Conservation (phyloP, 1,140 invertebrate species). For the Sipha flava region DNA sequence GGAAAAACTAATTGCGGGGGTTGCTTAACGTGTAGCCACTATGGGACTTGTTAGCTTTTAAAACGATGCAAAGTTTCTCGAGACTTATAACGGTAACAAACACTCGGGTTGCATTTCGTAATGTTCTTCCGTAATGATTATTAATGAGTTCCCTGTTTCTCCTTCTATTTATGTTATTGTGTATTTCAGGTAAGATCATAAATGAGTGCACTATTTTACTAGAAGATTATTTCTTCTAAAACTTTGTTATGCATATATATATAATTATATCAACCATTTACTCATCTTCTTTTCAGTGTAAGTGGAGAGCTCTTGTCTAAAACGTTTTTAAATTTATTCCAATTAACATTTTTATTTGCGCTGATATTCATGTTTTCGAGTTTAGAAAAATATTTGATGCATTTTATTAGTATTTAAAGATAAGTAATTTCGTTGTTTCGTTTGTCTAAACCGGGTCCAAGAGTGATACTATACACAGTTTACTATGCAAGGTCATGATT, state of each 20-base stretch:
- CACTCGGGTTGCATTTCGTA: neutral
- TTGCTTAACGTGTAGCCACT: neutral
- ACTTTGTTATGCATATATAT: neutral
- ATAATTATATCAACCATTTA: neutral
- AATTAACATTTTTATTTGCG: neutral
- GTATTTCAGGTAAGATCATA: neutral
- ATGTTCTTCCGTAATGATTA: neutral
- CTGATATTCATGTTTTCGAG: neutral
- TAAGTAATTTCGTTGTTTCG: neutral
- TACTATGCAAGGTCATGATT: neutral
- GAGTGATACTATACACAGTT: neutral
- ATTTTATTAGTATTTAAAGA: neutral
- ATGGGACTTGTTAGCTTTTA: constrained; percentile 14
- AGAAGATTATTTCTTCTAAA: neutral
- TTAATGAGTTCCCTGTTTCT: neutral
- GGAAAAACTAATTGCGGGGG: neutral
- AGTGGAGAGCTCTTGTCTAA: neutral
- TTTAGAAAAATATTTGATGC: neutral
- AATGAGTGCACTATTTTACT: neutral
- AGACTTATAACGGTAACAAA: neutral
- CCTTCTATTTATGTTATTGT: neutral
- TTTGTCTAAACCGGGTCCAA: neutral
- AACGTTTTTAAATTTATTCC: neutral
- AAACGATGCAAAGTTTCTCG: neutral
- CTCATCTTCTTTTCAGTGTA: neutral